Conservation (phyloP, 1,140 invertebrate species). For the Pseudomyrmex cubaensis region DNA sequence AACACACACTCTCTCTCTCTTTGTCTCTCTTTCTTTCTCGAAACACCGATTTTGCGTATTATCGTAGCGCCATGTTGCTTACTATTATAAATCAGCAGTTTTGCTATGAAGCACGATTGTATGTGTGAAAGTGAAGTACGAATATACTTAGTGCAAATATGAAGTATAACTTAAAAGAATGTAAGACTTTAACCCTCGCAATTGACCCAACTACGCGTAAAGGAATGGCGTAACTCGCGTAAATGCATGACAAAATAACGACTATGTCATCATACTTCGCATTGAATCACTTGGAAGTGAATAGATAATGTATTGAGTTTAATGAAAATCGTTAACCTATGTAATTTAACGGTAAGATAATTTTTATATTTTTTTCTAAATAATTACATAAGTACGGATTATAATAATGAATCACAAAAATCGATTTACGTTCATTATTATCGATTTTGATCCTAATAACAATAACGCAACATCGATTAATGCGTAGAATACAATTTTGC, state of each 20-base stretch:
- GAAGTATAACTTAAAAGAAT: conserved; percentile 20
- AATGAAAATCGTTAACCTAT: conserved; percentile 19
- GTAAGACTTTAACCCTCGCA: conserved; percentile 48
- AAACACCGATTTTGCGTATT: conserved; percentile 27
- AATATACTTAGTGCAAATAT: neutral
- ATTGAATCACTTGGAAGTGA: neutral
- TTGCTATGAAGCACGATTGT: neutral
- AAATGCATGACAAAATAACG: conserved; percentile 6
- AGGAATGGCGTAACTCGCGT: conserved; percentile 18
- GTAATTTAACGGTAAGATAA: neutral
- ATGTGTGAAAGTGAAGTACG: neutral
- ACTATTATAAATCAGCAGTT: conserved; percentile 15
- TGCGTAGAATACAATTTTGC: neutral
- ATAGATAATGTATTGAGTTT: conserved; percentile 18
- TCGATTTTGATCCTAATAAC: neutral
- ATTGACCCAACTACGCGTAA: conserved; percentile 46
- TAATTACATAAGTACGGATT: too few species aligned
- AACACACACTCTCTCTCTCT: neutral
- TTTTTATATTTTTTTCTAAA: too few species aligned
- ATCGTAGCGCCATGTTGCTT: neutral
- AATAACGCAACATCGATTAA: neutral
- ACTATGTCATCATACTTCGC: conserved; percentile 37
- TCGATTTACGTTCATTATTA: neutral
- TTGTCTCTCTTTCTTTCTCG: neutral
- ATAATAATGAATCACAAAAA: too few species aligned